phyloP scores from a whole-genome alignment of 1,140 invertebrate genomes.

The Acromyrmex charruanus region DNA sequence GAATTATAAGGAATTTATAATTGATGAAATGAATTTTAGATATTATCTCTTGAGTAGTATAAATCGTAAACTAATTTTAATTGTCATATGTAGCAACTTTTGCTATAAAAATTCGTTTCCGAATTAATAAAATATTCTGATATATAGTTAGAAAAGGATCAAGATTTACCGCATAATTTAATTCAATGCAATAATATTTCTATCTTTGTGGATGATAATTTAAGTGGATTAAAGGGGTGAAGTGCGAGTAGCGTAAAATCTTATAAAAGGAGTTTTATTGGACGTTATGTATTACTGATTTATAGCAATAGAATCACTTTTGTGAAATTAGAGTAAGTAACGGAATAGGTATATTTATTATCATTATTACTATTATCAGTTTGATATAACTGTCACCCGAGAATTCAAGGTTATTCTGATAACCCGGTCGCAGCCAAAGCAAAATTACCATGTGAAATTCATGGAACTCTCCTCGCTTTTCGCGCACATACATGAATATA shows the following conservation, averaged over 20 bases:
- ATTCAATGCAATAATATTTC: constrained; percentile 3
- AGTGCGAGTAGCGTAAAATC: not conserved
- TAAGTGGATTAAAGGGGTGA: constrained; percentile 27
- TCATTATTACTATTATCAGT: constrained; percentile 39
- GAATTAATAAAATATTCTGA: not conserved
- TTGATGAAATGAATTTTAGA: not conserved
- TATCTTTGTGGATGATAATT: constrained; percentile 15
- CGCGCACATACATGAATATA: not conserved
- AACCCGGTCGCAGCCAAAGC: constrained; percentile 14
- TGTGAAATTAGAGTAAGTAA: constrained; percentile 37
- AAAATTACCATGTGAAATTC: constrained; percentile 33
- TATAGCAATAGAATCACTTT: constrained; percentile 35
- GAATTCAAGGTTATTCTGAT: constrained; percentile 15
- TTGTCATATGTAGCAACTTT: not conserved
- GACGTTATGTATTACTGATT: constrained; percentile 7
- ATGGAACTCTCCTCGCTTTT: constrained; percentile 23
- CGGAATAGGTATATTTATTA: not conserved
- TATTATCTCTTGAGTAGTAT: not conserved
- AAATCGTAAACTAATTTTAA: not conserved
- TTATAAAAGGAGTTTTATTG: constrained; percentile 17
- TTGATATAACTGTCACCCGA: constrained; percentile 37
- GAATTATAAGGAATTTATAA: not conserved
- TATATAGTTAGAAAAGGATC: not conserved
- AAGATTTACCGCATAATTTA: constrained; percentile 16
- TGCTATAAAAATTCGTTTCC: not conserved